A percentile compares a stretch with the other conserved stretches of the same genome.
These are phyloP conservation scores for Heterodera schachtii DNA, from an alignment of 1,140 invertebrate genomes.

Conservation along the genomic window DNA sequence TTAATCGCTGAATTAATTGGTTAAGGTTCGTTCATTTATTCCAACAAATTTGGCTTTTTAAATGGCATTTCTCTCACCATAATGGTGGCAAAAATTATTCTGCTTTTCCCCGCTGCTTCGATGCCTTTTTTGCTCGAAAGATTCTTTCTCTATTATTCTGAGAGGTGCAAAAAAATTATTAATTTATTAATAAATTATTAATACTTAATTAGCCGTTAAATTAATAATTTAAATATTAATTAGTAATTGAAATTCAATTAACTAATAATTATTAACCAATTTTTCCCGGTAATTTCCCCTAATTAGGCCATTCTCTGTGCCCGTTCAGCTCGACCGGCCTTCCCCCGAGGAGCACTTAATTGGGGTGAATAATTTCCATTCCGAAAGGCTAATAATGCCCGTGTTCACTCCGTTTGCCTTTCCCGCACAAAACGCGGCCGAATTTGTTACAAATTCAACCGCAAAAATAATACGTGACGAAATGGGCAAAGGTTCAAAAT, in stretches of 20 bases:
- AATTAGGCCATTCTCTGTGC: background rate
- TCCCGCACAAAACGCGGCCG: background rate
- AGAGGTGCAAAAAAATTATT: background rate
- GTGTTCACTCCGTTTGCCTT: background rate
- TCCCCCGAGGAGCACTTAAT: background rate
- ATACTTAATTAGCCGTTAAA: background rate
- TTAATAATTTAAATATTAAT: too few relatives aligned
- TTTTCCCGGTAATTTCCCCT: too few relatives aligned
- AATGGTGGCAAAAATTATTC: conserved; percentile 2
- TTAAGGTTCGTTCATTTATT: conserved; percentile 14
- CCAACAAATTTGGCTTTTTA: conserved; percentile 6
- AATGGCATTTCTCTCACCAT: background rate
- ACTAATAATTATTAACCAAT: too few relatives aligned
- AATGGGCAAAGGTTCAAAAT: background rate
- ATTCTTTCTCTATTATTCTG: conserved; percentile 7
- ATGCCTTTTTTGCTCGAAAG: conserved; percentile 20
- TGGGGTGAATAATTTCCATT: background rate
- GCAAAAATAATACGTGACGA: background rate
- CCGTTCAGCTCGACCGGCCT: background rate
- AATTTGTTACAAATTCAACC: background rate
- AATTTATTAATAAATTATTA: background rate
- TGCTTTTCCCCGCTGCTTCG: conserved; percentile 3
- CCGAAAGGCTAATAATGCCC: background rate
- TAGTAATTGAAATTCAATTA: too few relatives aligned
- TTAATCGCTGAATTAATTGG: background rate